Evolutionary conservation across 1,140 invertebrate genomes (phyloP).

Genomic region (Pristionchus pacificus): DNA sequence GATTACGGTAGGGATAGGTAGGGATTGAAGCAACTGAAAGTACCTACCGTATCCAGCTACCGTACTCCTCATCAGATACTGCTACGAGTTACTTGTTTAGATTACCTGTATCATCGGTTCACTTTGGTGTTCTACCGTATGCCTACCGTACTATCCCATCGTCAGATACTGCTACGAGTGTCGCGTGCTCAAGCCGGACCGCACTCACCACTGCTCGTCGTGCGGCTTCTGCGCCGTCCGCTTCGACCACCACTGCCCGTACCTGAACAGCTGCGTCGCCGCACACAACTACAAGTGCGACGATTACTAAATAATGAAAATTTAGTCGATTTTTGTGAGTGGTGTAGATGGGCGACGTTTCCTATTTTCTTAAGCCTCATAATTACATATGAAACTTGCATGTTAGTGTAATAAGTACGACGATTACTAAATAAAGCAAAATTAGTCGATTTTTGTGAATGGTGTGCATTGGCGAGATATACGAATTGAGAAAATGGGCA

Average conservation of each 20-base stretch:
- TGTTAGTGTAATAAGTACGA: conserved; percentile 36
- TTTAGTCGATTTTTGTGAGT: neutral
- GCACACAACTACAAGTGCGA: neutral
- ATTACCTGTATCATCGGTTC: no score
- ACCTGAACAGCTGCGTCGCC: neutral
- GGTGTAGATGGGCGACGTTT: neutral
- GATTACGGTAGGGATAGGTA: no score
- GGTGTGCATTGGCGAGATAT: neutral
- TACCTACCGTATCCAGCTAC: no score
- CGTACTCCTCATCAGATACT: no score
- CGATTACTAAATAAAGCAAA: neutral
- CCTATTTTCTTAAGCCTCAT: neutral
- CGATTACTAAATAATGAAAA: neutral
- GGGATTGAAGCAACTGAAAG: no score
- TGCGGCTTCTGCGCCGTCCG: conserved; percentile 47
- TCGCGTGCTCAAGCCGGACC: conserved; percentile 48
- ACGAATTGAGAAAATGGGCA: neutral
- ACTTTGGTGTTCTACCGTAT: no score
- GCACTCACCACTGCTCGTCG: conserved; percentile 50
- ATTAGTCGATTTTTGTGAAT: neutral
- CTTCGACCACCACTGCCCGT: conserved; percentile 50
- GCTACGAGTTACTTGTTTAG: no score
- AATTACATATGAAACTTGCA: conserved; percentile 26
- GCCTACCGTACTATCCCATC: no score
- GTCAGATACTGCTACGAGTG: conserved; percentile 50